Percentiles rank a stretch among this genome's conserved stretches.
phyloP scores from a whole-genome alignment of 2,113 vertebrate genomes.

The Otis tarda region DNA sequence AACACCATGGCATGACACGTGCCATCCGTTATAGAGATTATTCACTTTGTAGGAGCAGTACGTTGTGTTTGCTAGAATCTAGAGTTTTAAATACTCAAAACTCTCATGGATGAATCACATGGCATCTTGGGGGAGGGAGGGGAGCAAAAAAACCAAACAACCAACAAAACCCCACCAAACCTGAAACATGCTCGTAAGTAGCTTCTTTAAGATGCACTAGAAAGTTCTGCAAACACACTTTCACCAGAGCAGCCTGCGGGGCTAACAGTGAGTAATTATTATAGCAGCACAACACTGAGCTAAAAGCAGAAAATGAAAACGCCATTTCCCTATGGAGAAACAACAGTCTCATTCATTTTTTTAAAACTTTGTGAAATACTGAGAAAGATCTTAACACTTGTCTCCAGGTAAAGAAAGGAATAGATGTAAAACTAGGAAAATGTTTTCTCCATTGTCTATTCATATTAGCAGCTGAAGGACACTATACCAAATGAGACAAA shows the following conservation, averaged over 20 bases:
- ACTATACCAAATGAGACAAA: not conserved
- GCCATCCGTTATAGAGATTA: slow-evolving; percentile 24
- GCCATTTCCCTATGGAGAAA: not conserved
- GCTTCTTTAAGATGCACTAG: not conserved
- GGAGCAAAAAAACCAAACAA: too few species aligned
- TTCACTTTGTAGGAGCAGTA: not conserved
- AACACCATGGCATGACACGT: not conserved
- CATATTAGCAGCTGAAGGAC: not conserved
- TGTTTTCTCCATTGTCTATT: not conserved
- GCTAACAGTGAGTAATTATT: not conserved
- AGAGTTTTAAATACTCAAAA: not conserved
- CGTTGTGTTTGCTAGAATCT: not conserved
- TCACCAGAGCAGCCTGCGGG: not conserved
- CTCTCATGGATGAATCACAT: not conserved
- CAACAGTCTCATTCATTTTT: not conserved
- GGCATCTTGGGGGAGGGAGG: not conserved
- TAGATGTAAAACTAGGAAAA: not conserved
- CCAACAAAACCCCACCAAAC: not conserved
- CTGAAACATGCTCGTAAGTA: not conserved
- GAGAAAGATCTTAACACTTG: not conserved
- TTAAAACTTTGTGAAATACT: not conserved
- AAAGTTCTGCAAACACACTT: not conserved
- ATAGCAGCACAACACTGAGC: not conserved
- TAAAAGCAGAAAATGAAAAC: not conserved
- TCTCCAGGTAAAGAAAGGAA: not conserved